phyloP scores from a whole-genome alignment of 2,113 vertebrate genomes.

The Progne subis region DNA sequence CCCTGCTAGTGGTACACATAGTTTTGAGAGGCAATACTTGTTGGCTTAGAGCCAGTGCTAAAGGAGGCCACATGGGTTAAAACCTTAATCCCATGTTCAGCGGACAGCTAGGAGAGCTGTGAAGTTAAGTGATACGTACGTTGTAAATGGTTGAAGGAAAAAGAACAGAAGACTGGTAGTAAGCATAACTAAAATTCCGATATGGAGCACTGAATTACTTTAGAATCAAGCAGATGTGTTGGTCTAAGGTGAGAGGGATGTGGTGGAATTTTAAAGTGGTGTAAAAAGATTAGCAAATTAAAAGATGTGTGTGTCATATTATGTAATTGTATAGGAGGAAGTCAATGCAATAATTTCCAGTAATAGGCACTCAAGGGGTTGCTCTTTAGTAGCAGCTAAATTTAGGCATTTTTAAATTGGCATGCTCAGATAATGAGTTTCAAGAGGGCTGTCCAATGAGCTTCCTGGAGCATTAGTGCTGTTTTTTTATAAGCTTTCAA shows the following conservation, averaged over 20 bases:
- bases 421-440: neutral
- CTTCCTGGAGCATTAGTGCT: conserved; percentile 13
- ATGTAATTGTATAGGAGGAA: neutral
- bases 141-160: neutral
- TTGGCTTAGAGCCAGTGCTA: neutral
- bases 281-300: neutral
- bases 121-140: neutral
- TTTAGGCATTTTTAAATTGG: conserved; percentile 35
- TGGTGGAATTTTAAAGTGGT: neutral
- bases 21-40: neutral
- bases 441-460: conserved; percentile 25
- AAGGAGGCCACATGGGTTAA: neutral
- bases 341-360: neutral
- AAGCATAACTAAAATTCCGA: rapidly evolving
- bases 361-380: neutral
- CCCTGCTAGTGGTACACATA: neutral
- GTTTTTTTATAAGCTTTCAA: conserved; percentile 43
- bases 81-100: neutral
- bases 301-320: neutral
- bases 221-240: neutral
- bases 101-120: neutral
- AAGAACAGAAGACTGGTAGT: neutral
- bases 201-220: neutral
- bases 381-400: conserved; percentile 13
- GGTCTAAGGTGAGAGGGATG: neutral